These are phyloP conservation scores for Bilobella aurantiaca DNA, from an alignment of 1,140 invertebrate species.

Conservation along the genomic window DNA sequence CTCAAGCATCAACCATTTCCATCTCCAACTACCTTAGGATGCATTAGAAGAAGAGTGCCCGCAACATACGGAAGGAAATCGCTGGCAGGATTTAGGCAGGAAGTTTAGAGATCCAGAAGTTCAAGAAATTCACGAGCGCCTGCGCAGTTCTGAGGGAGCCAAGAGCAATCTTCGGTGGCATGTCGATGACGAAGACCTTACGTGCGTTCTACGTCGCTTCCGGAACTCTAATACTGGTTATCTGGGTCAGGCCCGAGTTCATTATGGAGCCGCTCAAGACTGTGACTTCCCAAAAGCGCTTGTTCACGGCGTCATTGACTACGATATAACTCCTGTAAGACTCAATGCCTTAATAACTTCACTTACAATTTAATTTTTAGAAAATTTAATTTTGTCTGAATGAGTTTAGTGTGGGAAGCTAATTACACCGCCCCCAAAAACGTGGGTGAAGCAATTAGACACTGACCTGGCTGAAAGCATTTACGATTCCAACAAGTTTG, in stretches of 20 bases:
- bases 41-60: slow-evolving; percentile 1
- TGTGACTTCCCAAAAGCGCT: slow-evolving; percentile 25
- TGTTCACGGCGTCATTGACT: slow-evolving; percentile 21
- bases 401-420: slow-evolving; percentile 14
- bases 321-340: slow-evolving; percentile 8
- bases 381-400: not conserved
- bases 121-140: slow-evolving; percentile 18
- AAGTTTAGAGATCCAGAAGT: slow-evolving; percentile 15
- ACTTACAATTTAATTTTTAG: no score
- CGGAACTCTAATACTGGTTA: slow-evolving; percentile 17
- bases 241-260: slow-evolving; percentile 21
- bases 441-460: slow-evolving; percentile 20
- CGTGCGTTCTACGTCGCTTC: slow-evolving; percentile 25
- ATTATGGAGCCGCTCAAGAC: slow-evolving; percentile 32
- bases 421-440: slow-evolving; percentile 22
- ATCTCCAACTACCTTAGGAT: not conserved
- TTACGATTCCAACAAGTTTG: slow-evolving; percentile 20
- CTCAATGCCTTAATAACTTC: no score
- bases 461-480: slow-evolving; percentile 23
- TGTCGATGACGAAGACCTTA: slow-evolving; percentile 23
- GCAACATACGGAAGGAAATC: slow-evolving; percentile 28
- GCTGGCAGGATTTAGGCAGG: slow-evolving; percentile 18
- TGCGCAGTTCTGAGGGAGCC: slow-evolving; percentile 20
- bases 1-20: no score
- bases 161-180: slow-evolving; percentile 23